These are phyloP conservation scores for Epinephelus malabaricus DNA, from an alignment of 2,797 vertebrate species.

Conservation along the genomic window DNA sequence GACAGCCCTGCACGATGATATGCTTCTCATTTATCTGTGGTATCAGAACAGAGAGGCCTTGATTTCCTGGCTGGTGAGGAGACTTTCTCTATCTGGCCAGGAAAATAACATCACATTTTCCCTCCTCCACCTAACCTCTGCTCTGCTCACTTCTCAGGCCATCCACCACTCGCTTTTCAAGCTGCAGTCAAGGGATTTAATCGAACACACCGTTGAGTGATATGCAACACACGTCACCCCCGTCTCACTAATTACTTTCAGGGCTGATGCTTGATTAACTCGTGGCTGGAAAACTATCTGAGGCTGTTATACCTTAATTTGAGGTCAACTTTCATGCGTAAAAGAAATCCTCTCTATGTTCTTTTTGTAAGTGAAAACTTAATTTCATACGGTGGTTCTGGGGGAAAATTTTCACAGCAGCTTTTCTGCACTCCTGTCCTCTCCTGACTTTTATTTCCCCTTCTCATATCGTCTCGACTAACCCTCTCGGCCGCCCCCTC, in stretches of 20 bases:
- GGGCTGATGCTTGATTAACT: conserved; percentile 27
- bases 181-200: conserved; percentile 47
- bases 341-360: not conserved
- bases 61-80: conserved; percentile 79
- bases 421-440: conserved; percentile 47
- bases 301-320: not conserved
- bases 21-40: conserved; percentile 79
- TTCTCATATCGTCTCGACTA: conserved; percentile 53
- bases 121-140: conserved; percentile 74
- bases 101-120: conserved; percentile 85
- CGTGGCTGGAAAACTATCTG: conserved; percentile 20
- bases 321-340: not conserved
- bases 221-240: conserved; percentile 33
- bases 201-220: conserved; percentile 41
- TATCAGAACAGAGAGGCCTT: conserved; percentile 72
- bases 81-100: conserved; percentile 79
- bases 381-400: conserved; percentile 4
- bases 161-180: conserved; percentile 48
- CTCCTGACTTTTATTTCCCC: conserved; percentile 54
- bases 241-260: conserved; percentile 30
- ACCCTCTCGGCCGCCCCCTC: conserved; percentile 21
- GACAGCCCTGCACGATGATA: conserved; percentile 56
- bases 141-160: conserved; percentile 62
- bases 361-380: conserved; percentile 3
- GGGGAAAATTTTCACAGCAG: not conserved